Base-by-base conservation (phyloP, 2,113 vertebrate genomes). In the Silurus meridionalis region DNA sequence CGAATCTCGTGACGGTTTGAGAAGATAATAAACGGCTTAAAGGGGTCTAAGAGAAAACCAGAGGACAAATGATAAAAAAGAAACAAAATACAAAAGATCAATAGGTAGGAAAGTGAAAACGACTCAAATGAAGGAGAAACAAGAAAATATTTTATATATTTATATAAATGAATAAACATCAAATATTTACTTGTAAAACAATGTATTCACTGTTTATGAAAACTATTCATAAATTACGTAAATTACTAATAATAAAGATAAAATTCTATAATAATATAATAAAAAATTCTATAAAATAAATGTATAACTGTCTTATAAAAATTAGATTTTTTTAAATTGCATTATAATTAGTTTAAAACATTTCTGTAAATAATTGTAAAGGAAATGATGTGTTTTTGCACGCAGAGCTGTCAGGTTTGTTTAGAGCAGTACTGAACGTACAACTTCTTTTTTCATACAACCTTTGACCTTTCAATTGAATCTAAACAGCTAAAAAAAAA, bases 1-100 rank as follows among this genome's bases (percentile, higher is more conserved):
- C 98, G 95, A 90, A 99, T 99, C 93, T 99, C 98, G 0, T 99
- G 98, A 57, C 98, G 98, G 91, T 99, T 99, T 66, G 98, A 99
- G 95, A 99, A 99, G 89, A 99, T 99, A 90, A 99, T 99, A 91
- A 99, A 99, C 0, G 98, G 98, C 86, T 97, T 97, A 93, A 99
- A 99, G 4, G 96, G 97, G 92, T 99, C 98, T 99, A 90, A 60
- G 52, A 81, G 50, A 86, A 25, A 67, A 37, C 37, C 37, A n/a
- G 53, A 50, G n/a, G 37, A 57, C 11, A 21, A 23, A 74, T 4
- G 71, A 74, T 50, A n/a, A 4, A 75, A 52, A 9, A 58, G 11
- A 57, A 57, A 78, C n/a, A 17, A 53, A 53, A 52, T 5, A 52
- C 1, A n/a, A 64, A 9, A 25, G 37, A 37, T 64, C 89, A 71